A percentile compares a stretch with the other conserved stretches of the same genome.
phyloP scores from a whole-genome alignment of 1,140 invertebrate species.

The Oncopeltus fasciatus region DNA sequence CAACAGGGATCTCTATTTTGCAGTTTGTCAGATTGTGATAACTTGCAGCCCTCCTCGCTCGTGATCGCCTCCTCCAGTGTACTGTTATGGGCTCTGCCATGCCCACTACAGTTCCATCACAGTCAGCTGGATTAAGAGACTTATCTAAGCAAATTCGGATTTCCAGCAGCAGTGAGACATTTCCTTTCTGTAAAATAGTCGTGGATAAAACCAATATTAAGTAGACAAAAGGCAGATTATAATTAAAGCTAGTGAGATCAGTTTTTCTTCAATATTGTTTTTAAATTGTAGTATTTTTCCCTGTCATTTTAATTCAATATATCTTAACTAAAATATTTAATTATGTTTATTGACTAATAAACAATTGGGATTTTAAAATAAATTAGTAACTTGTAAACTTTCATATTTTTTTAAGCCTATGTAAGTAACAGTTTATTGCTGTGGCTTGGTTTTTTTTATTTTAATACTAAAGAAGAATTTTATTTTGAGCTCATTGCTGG shows the following conservation, averaged over 20 bases:
- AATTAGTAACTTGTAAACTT: too few relatives aligned
- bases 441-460: too few relatives aligned
- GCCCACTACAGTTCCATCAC: constrained; percentile 19
- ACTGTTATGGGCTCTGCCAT: neutral
- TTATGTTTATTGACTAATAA: too few relatives aligned
- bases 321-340: too few relatives aligned
- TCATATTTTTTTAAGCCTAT: too few relatives aligned
- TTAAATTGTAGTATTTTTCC: too few relatives aligned
- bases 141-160: constrained; percentile 25
- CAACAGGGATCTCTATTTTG: neutral
- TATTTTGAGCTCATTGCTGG: too few relatives aligned
- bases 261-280: neutral
- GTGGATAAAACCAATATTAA: neutral
- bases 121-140: constrained; percentile 19
- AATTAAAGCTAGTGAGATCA: neutral
- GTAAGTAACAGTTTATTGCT: too few relatives aligned
- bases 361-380: too few relatives aligned
- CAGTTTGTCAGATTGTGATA: neutral
- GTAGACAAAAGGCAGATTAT: too few relatives aligned
- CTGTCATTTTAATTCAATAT: too few relatives aligned
- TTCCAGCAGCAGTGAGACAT: constrained; percentile 19
- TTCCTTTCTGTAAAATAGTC: constrained; percentile 19
- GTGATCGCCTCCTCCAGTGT: neutral
- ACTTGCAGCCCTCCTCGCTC: neutral
- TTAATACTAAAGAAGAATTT: too few relatives aligned